Evolutionary conservation across 2,797 vertebrate species (phyloP).

Genomic region (Microchirus variegatus): DNA sequence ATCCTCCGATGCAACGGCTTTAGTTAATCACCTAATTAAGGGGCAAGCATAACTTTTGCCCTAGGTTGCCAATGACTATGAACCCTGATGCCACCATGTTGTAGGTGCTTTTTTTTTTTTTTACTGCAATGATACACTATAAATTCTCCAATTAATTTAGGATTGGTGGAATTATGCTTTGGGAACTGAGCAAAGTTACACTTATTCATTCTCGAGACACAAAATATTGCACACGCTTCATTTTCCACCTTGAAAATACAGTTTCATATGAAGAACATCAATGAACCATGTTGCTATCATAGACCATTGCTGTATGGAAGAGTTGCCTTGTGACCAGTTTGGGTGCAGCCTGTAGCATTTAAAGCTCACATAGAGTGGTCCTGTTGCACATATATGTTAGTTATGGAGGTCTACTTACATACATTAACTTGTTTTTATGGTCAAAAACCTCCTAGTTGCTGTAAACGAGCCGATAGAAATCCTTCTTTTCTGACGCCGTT

Average conservation of each 20-base stretch:
- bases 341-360: constrained; percentile 46
- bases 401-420: no score
- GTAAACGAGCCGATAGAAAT: no score
- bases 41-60: constrained; percentile 69
- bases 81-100: constrained; percentile 57
- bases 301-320: constrained; percentile 31
- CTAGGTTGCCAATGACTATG: constrained; percentile 63
- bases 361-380: no score
- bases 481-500: no score
- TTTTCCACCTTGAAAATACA: constrained; percentile 50
- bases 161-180: constrained; percentile 68
- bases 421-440: no score
- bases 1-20: constrained; percentile 62
- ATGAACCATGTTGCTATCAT: constrained; percentile 50
- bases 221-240: constrained; percentile 52
- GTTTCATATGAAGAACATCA: constrained; percentile 30
- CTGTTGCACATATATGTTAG: no score
- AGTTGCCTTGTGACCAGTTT: constrained; percentile 39
- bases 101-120: constrained; percentile 62
- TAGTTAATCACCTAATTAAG: constrained; percentile 78
- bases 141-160: constrained; percentile 72
- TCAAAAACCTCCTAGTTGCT: no score
- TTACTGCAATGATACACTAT: constrained; percentile 62
- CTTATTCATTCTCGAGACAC: constrained; percentile 52
- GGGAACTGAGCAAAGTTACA: constrained; percentile 34